A percentile compares a stretch with the other conserved stretches of the same genome.
phyloP scores from a whole-genome alignment of 2,888 invertebrate genomes.

The Drosophila niveifrons region DNA sequence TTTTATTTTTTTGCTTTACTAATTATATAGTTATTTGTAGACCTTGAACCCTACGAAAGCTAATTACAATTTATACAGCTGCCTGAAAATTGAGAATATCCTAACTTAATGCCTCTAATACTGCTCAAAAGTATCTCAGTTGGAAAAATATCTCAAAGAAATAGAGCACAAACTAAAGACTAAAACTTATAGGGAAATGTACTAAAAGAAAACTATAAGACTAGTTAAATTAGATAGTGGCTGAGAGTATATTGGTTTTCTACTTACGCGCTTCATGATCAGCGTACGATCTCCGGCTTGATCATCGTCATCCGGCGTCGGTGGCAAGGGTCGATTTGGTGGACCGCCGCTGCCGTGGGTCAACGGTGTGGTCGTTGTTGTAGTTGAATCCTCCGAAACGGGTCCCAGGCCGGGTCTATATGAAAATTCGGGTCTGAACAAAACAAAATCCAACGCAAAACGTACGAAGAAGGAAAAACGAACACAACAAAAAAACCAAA shows the following conservation, averaged over 20 bases:
- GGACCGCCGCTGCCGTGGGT: constrained; percentile 88
- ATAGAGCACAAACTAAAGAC: constrained; percentile 26
- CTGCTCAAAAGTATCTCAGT: constrained; percentile 38
- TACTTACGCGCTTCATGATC: constrained; percentile 95
- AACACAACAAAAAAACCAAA: constrained; percentile 36
- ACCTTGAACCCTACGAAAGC: constrained; percentile 70
- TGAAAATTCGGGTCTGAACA: constrained; percentile 92
- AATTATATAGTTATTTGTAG: constrained; percentile 29
- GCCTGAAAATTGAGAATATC: constrained; percentile 32
- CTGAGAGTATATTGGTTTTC: neutral
- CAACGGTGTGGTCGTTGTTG: constrained; percentile 81
- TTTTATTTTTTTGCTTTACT: constrained; percentile 27
- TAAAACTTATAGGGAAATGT: constrained; percentile 42
- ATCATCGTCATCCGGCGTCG: constrained; percentile 97
- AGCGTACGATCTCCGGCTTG: constrained; percentile 93
- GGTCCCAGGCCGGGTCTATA: constrained; percentile 91
- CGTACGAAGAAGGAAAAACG: neutral
- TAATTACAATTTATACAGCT: constrained; percentile 75
- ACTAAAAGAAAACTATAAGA: constrained; percentile 54
- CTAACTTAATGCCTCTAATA: constrained; percentile 18
- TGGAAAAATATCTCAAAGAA: constrained; percentile 52
- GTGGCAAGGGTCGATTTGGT: constrained; percentile 96
- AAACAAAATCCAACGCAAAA: constrained; percentile 58
- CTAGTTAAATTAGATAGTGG: constrained; percentile 23
- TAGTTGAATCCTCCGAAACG: constrained; percentile 86